Evolutionary conservation across 2,113 vertebrate species (phyloP), one percentile per base, ranked within the genome.

Genomic region (Pelusios castaneus): DNA sequence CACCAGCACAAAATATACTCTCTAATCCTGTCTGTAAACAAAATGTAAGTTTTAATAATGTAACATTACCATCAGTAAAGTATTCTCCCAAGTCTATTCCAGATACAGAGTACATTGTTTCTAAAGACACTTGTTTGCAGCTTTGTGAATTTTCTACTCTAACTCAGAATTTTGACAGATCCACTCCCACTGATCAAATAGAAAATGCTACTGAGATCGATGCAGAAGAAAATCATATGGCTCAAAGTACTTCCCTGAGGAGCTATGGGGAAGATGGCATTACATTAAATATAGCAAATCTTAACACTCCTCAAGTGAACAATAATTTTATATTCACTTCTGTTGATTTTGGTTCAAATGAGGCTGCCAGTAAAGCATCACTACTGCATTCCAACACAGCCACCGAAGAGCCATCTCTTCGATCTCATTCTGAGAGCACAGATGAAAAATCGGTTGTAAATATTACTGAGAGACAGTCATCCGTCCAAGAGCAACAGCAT

Each of bases 21-120:
- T 85, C 80, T 24, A 43, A 85, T 82, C 73, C 88, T 58, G 24
- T 49, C 54, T 34, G 11, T 52, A 54, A 34, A 9, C 63, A 8
- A 76, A 89, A 14, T 4, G 47, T 16, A 81, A 86, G 83, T 55
- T 85, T 79, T 45, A 25, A 38, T 17, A 13, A 58, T 2, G n/a
- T 0, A 45, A 27, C 24, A 0, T n/a, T 10, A 47, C 63, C 82
- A 27, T 47, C 51, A 0, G 56, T 84, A 34, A 2, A 82, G 49
- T 17, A 10, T 80, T 82, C 58, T 92, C 60, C 91, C n/a, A 38
- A 1, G 0, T 5, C 7, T 2, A 34, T 63, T 29, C 63, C 45
- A 13, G 83, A 91, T 2, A 10, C 13, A 19, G 54, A 92, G 12
- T 4, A 45, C 25, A 4, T 8, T 45, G 24, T 52, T 31, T 38